A percentile compares a stretch with the other conserved stretches of the same genome.
phyloP scores from a whole-genome alignment of 2,888 invertebrate species.

The Gastrophysa polygoni region DNA sequence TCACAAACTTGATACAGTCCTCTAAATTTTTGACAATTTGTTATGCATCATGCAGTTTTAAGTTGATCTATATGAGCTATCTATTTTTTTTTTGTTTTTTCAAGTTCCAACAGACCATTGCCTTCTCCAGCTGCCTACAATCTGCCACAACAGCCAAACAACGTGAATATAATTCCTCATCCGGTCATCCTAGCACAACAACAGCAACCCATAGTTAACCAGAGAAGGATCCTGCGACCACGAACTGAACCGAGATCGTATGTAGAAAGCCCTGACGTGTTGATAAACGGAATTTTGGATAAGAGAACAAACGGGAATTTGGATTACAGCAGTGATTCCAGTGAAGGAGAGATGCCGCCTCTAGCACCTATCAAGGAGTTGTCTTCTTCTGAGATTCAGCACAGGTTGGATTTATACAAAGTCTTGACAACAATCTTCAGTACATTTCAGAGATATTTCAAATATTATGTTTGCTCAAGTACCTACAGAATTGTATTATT shows the following conservation, averaged over 20 bases:
- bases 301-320: slow-evolving; percentile 59
- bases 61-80: too few relatives aligned
- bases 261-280: slow-evolving; percentile 74
- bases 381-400: slow-evolving; percentile 53
- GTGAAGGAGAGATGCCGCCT: slow-evolving; percentile 70
- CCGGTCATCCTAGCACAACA: slow-evolving; percentile 19
- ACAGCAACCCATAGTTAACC: slow-evolving; percentile 42
- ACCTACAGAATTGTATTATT: too few relatives aligned
- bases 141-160: slow-evolving; percentile 14
- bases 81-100: too few relatives aligned
- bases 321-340: slow-evolving; percentile 70
- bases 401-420: slow-evolving; percentile 48
- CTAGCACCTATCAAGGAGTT: slow-evolving; percentile 74
- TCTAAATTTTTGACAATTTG: too few relatives aligned
- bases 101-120: slow-evolving; percentile 25
- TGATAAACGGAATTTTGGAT: slow-evolving; percentile 54
- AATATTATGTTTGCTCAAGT: not conserved
- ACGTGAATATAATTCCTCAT: not conserved
- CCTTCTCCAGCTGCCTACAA: slow-evolving; percentile 22
- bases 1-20: too few relatives aligned
- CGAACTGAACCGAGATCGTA: slow-evolving; percentile 84
- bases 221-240: slow-evolving; percentile 77
- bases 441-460: too few relatives aligned
- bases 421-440: too few relatives aligned
- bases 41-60: too few relatives aligned